Conservation (phyloP, 2,113 vertebrate species). For the Stictonetta naevosa region DNA sequence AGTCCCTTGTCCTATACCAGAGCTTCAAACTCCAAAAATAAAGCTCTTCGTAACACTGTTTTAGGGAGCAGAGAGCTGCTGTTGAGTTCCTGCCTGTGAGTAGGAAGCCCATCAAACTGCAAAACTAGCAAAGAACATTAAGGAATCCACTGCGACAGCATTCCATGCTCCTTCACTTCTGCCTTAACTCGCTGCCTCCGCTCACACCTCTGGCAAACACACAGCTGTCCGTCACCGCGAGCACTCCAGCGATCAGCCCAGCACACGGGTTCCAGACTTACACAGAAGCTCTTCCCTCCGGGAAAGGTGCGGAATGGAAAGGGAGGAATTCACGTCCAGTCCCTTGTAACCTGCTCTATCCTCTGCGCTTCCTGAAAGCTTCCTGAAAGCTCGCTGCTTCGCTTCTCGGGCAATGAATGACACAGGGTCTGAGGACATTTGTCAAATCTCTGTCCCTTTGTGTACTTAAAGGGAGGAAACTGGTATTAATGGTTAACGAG, state of each 20-base stretch:
- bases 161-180: background rate
- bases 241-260: rapidly evolving
- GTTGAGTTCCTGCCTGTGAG: background rate
- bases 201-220: background rate
- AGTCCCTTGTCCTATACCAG: background rate
- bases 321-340: background rate
- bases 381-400: background rate
- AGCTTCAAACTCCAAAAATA: background rate
- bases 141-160: background rate
- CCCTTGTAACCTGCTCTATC: rapidly evolving
- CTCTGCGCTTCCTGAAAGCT: background rate
- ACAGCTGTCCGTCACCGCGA: rapidly evolving
- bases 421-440: background rate
- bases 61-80: background rate
- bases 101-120: background rate
- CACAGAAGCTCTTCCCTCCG: background rate
- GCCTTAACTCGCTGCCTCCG: background rate
- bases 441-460: conserved; percentile 49
- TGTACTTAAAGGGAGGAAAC: conserved; percentile 60
- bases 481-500: conserved; percentile 59
- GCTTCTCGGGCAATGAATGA: background rate
- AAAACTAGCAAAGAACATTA: background rate
- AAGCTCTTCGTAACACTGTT: background rate
- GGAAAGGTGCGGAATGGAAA: background rate
- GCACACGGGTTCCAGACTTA: background rate